phyloP scores from a whole-genome alignment of 1,140 invertebrate genomes.

The Drosophila nasuta region DNA sequence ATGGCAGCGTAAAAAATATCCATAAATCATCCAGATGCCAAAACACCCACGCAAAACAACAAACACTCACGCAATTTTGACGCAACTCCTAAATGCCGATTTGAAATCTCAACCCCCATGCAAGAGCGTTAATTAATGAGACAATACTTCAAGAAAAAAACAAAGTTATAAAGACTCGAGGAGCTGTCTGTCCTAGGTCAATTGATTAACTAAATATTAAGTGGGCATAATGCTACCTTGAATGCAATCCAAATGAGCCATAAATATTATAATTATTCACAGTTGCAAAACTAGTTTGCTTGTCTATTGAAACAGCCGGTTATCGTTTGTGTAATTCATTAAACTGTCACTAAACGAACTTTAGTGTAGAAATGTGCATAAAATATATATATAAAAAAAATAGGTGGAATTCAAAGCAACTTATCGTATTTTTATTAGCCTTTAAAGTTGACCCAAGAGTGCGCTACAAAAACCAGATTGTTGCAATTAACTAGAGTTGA shows the following conservation, averaged over 20 bases:
- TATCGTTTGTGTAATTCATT: conserved; percentile 1
- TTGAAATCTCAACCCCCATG: conserved; percentile 26
- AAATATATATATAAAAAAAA: no score
- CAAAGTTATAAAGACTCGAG: conserved; percentile 6
- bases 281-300: conserved; percentile 24
- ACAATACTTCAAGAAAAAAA: conserved; percentile 2
- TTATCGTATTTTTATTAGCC: background rate
- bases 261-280: conserved; percentile 22
- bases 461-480: background rate
- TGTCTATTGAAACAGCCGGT: conserved; percentile 1
- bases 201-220: conserved; percentile 7
- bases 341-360: conserved; percentile 6
- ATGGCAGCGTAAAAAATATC: conserved; percentile 9
- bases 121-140: conserved; percentile 24
- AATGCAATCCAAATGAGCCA: background rate
- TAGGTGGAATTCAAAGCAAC: background rate
- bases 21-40: conserved; percentile 42
- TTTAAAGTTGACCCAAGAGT: background rate
- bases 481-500: background rate
- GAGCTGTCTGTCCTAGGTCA: background rate
- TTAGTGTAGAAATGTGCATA: background rate
- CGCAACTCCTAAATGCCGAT: conserved; percentile 4
- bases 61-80: conserved; percentile 7
- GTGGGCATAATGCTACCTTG: conserved; percentile 22
- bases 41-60: conserved; percentile 30